Conservation (phyloP, 1,140 invertebrate genomes). For the Cherax quadricarinatus region DNA sequence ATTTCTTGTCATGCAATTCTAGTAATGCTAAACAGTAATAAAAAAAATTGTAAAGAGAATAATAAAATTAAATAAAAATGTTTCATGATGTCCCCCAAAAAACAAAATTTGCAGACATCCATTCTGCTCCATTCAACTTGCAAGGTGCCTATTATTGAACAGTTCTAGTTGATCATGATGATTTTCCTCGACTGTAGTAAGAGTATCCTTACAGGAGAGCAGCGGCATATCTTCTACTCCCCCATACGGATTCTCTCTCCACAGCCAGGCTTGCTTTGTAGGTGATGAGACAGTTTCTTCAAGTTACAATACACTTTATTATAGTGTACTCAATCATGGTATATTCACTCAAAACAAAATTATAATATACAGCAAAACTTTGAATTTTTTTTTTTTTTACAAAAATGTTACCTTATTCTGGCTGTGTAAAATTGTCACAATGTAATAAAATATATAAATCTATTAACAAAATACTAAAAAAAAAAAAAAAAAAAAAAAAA, state of each 20-base stretch:
- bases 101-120: not conserved
- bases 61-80: not conserved
- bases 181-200: constrained; percentile 53
- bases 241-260: constrained; percentile 73
- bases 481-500: too few species aligned
- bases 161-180: not conserved
- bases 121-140: not conserved
- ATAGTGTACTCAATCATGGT: not conserved
- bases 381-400: too few species aligned
- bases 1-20: too few species aligned
- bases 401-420: too few species aligned
- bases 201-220: constrained; percentile 74
- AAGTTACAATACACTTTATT: not conserved
- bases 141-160: not conserved
- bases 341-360: too few species aligned
- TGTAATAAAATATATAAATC: too few species aligned
- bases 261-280: constrained; percentile 39
- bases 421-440: too few species aligned
- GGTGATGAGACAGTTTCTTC: not conserved
- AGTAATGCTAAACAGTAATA: too few species aligned
- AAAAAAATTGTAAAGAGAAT: not conserved
- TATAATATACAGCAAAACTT: too few species aligned
- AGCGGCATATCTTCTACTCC: constrained; percentile 71
- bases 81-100: not conserved
- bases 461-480: too few species aligned